A percentile compares a stretch with the other conserved stretches of the same genome.
phyloP scores from a whole-genome alignment of 2,888 invertebrate species.

The Rhodophaea formosa region DNA sequence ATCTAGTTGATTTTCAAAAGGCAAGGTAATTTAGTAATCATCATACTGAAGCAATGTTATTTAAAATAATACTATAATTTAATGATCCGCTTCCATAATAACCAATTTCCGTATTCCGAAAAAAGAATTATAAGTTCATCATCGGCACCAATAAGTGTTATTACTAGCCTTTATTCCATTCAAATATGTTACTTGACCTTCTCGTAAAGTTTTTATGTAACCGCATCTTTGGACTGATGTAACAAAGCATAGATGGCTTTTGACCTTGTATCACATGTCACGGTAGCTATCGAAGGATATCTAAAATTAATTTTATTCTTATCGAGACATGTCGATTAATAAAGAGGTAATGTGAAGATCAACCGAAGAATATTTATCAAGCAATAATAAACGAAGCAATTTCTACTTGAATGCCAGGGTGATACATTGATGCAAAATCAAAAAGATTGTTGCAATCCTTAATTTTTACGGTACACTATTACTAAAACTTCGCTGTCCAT shows the following conservation, averaged over 20 bases:
- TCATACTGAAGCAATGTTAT: background rate
- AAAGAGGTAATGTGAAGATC: too few species aligned
- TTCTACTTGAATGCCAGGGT: too few species aligned
- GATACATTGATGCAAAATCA: too few species aligned
- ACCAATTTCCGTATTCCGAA: slow-evolving; percentile 7
- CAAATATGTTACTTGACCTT: slow-evolving; percentile 20
- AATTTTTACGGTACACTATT: too few species aligned
- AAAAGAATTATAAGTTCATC: background rate
- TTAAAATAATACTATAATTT: background rate
- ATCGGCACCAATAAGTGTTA: background rate
- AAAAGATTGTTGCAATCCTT: too few species aligned
- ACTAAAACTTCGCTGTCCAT: too few species aligned
- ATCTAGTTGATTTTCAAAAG: background rate
- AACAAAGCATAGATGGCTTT: background rate
- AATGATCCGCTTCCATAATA: background rate
- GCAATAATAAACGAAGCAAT: too few species aligned
- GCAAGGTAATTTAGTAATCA: background rate
- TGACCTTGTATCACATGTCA: slow-evolving; percentile 5
- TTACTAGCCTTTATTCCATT: slow-evolving; percentile 17
- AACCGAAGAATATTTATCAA: too few species aligned
- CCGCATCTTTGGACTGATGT: slow-evolving; percentile 7
- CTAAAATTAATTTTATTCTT: background rate
- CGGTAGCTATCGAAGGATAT: background rate
- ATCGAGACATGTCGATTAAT: background rate
- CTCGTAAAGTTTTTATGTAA: slow-evolving; percentile 15